These are phyloP conservation scores for Pipa parva DNA, from an alignment of 2,113 vertebrate species.

Conservation along the genomic window DNA sequence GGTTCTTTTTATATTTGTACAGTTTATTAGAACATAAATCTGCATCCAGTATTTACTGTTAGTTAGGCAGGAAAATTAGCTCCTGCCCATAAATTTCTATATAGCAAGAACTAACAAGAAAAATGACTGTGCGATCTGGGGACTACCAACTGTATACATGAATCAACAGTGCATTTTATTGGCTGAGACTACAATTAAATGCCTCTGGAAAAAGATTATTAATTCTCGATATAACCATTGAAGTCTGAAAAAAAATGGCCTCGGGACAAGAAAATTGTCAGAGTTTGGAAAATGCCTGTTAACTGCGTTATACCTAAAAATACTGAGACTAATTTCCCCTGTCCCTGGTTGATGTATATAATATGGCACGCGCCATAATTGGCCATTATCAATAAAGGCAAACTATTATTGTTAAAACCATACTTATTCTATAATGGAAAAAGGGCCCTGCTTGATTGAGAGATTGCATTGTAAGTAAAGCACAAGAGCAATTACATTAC, in stretches of 20 bases:
- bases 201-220: constrained; percentile 25
- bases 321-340: neutral
- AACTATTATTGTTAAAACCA: no score
- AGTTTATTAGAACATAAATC: constrained; percentile 42
- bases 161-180: constrained; percentile 19
- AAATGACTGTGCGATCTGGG: neutral
- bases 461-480: no score
- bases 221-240: constrained; percentile 11
- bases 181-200: constrained; percentile 35
- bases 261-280: neutral
- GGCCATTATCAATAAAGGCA: no score
- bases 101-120: neutral
- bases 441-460: neutral
- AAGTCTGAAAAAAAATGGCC: neutral
- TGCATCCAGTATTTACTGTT: constrained; percentile 22
- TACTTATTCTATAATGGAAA: no score
- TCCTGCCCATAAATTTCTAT: constrained; percentile 41
- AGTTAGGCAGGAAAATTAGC: constrained; percentile 35
- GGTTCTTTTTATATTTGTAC: constrained; percentile 46
- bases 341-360: neutral
- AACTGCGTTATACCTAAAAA: neutral
- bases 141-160: neutral
- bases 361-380: neutral
- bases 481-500: no score
- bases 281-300: neutral